These are phyloP conservation scores for Holothuria leucospilota DNA, from an alignment of 53 echinoderm and acorn worm genomes.

Conservation along the genomic window DNA sequence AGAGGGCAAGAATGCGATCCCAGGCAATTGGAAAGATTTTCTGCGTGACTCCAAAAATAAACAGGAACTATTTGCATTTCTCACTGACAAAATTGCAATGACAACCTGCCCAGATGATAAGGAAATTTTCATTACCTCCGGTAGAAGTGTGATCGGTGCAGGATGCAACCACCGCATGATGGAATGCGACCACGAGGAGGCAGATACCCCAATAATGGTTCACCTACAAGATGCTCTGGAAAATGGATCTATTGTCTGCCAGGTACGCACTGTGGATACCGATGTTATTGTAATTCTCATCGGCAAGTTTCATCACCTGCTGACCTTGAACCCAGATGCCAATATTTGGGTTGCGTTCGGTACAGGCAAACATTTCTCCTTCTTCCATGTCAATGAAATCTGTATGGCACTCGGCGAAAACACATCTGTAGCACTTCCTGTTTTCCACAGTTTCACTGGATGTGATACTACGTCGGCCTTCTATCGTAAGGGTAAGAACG, in stretches of 20 bases:
- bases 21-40: slow-evolving; percentile 54
- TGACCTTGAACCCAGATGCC: neutral
- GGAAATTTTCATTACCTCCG: slow-evolving; percentile 39
- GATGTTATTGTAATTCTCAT: slow-evolving; percentile 67
- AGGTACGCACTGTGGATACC: slow-evolving; percentile 70
- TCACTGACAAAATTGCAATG: slow-evolving; percentile 48
- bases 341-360: slow-evolving; percentile 74
- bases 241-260: slow-evolving; percentile 43
- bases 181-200: slow-evolving; percentile 69
- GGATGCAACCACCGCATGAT: slow-evolving; percentile 46
- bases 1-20: slow-evolving; percentile 36
- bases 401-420: slow-evolving; percentile 54
- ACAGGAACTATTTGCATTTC: no score
- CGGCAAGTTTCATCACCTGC: slow-evolving; percentile 46
- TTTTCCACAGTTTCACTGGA: slow-evolving; percentile 67
- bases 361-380: slow-evolving; percentile 50
- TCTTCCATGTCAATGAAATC: slow-evolving; percentile 58
- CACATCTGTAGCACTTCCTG: slow-evolving; percentile 39
- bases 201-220: slow-evolving; percentile 59
- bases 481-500: slow-evolving; percentile 48
- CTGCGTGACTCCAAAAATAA: slow-evolving; percentile 32
- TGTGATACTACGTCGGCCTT: slow-evolving; percentile 67
- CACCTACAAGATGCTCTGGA: slow-evolving; percentile 54
- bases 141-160: neutral
- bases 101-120: slow-evolving; percentile 17